Percentiles rank a stretch among this genome's conserved stretches.
phyloP scores from a whole-genome alignment of 2,888 invertebrate species.

The Sturmia bella region DNA sequence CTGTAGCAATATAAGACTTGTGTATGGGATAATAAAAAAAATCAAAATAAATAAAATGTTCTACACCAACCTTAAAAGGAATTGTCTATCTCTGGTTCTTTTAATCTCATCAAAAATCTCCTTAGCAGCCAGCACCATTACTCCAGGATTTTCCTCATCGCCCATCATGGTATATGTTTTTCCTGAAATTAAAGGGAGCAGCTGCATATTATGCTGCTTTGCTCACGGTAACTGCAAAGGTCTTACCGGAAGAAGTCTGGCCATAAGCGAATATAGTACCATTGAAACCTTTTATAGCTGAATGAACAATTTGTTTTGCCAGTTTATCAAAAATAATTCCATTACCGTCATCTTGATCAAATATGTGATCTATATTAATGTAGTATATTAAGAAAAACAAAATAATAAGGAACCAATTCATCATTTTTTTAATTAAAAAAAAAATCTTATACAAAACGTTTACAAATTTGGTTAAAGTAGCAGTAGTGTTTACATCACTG shows the following conservation, averaged over 20 bases:
- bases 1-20: no score
- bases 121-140: slow-evolving; percentile 88
- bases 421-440: not conserved
- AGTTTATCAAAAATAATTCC: slow-evolving; percentile 86
- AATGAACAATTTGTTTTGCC: slow-evolving; percentile 88
- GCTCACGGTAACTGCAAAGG: not conserved
- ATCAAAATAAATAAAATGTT: slow-evolving; percentile 2
- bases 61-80: slow-evolving; percentile 83
- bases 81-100: slow-evolving; percentile 86
- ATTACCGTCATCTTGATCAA: slow-evolving; percentile 84
- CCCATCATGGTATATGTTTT: slow-evolving; percentile 94
- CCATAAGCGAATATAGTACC: slow-evolving; percentile 96
- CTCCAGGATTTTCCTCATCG: slow-evolving; percentile 86
- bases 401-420: not conserved
- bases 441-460: no score
- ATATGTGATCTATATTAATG: slow-evolving; percentile 88
- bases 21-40: no score
- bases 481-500: no score
- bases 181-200: slow-evolving; percentile 71
- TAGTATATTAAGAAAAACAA: slow-evolving; percentile 2
- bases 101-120: slow-evolving; percentile 87
- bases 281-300: slow-evolving; percentile 89
- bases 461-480: no score
- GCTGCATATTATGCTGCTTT: not conserved
- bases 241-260: slow-evolving; percentile 91